phyloP scores from a whole-genome alignment of 2,888 invertebrate species.

The Eubasilissa splendida region DNA sequence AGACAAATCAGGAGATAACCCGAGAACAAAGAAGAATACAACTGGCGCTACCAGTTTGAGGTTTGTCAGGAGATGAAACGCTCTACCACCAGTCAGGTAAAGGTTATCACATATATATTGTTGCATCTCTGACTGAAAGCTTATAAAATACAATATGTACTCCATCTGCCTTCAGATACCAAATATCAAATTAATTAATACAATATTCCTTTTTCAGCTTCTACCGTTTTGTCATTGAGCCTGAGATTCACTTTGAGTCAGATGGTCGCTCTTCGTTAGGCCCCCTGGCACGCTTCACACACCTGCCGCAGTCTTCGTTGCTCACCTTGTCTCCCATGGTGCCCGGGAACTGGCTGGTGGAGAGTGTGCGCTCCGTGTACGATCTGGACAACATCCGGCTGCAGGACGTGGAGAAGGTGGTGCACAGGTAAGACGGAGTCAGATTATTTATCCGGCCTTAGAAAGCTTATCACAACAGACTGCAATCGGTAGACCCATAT shows the following conservation, averaged over 20 bases:
- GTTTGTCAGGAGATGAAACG: too few relatives aligned
- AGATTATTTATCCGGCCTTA: neutral
- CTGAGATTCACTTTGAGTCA: slow-evolving; percentile 86
- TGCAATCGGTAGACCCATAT: neutral
- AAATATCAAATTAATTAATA: neutral
- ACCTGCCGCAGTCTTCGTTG: slow-evolving; percentile 92
- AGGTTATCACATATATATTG: too few relatives aligned
- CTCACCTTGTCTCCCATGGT: slow-evolving; percentile 85
- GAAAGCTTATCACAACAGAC: neutral
- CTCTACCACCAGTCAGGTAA: too few relatives aligned
- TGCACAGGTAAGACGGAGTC: slow-evolving; percentile 77
- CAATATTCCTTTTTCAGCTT: slow-evolving; percentile 76
- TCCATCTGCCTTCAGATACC: too few relatives aligned
- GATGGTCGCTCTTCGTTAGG: slow-evolving; percentile 81
- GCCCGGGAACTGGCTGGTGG: slow-evolving; percentile 97
- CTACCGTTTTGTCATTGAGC: slow-evolving; percentile 94
- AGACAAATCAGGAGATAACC: too few relatives aligned
- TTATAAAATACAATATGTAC: too few relatives aligned
- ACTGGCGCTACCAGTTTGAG: too few relatives aligned
- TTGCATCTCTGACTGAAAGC: too few relatives aligned
- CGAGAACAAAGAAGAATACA: too few relatives aligned
- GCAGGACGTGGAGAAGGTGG: slow-evolving; percentile 91
- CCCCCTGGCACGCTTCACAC: slow-evolving; percentile 88
- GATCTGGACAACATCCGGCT: slow-evolving; percentile 98
- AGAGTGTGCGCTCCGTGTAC: slow-evolving; percentile 92